A percentile compares a stretch with the other conserved stretches of the same genome.
Evolutionary conservation across 2,113 vertebrate genomes (phyloP).

Genomic region (Oncorhynchus tshawytscha): DNA sequence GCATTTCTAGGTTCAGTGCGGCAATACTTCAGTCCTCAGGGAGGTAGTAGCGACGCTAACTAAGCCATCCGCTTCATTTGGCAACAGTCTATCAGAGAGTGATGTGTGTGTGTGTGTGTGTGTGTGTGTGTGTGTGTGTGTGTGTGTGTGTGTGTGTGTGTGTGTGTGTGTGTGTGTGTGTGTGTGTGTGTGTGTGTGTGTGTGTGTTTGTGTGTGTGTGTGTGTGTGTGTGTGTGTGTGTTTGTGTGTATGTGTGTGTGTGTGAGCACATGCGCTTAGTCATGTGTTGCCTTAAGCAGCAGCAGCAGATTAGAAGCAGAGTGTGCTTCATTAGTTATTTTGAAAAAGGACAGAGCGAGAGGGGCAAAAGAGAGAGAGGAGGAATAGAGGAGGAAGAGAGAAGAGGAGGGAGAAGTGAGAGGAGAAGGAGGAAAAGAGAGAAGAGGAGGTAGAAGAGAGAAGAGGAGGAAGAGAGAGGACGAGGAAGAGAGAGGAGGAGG

Average conservation of each 20-base stretch:
- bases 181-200: not conserved
- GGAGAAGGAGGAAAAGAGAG: not conserved
- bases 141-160: not conserved
- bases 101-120: not conserved
- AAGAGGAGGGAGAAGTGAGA: not conserved
- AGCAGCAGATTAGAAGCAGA: conserved; percentile 10
- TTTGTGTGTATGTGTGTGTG: not conserved
- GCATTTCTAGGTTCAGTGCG: too few relatives aligned
- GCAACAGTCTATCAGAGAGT: too few relatives aligned
- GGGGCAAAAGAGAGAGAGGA: not conserved
- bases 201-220: not conserved
- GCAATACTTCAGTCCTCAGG: too few relatives aligned
- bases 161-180: not conserved
- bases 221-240: not conserved
- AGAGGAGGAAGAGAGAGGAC: too few relatives aligned
- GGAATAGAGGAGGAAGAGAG: not conserved
- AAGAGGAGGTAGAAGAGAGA: not conserved
- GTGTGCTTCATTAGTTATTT: conserved; percentile 17
- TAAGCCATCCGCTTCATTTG: too few relatives aligned
- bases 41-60: too few relatives aligned
- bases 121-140: not conserved
- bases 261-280: not conserved
- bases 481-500: not conserved
- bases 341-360: conserved; percentile 12
- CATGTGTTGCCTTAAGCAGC: not conserved